Percentiles rank a stretch among this genome's conserved stretches.
These are phyloP conservation scores for Zaprionus obscuricornis DNA, from an alignment of 2,888 invertebrate species.

Conservation along the genomic window DNA sequence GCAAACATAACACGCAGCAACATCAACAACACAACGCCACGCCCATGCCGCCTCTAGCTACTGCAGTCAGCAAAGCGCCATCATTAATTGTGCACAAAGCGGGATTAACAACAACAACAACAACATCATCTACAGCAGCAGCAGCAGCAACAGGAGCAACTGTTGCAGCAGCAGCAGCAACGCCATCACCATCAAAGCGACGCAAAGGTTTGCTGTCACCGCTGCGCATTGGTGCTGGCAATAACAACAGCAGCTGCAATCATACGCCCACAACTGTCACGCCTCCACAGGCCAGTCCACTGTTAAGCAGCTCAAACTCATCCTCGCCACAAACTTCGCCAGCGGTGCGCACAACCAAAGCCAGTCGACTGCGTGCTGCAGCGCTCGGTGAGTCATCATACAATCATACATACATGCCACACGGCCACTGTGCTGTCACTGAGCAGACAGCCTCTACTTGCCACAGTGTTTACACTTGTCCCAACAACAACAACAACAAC, in stretches of 20 bases:
- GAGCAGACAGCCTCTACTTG: no score
- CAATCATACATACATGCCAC: slow-evolving; percentile 3
- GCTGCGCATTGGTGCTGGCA: slow-evolving; percentile 50
- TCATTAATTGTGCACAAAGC: slow-evolving; percentile 68
- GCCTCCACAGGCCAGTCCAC: slow-evolving; percentile 58
- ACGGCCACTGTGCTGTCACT: slow-evolving; percentile 13
- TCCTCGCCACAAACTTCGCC: slow-evolving; percentile 64
- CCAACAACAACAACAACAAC: neutral
- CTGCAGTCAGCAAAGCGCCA: slow-evolving; percentile 58
- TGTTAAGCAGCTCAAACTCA: slow-evolving; percentile 62
- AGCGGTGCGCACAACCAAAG: slow-evolving; percentile 88
- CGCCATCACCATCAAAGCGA: slow-evolving; percentile 61
- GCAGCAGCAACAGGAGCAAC: slow-evolving; percentile 18
- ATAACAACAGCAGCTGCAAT: slow-evolving; percentile 22
- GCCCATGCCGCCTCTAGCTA: slow-evolving; percentile 75
- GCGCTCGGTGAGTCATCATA: slow-evolving; percentile 84
- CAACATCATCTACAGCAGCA: slow-evolving; percentile 28
- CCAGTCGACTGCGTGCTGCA: slow-evolving; percentile 89
- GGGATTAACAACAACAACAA: slow-evolving; percentile 52
- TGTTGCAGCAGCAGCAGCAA: slow-evolving; percentile 23
- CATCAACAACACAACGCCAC: slow-evolving; percentile 68
- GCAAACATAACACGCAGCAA: slow-evolving; percentile 33
- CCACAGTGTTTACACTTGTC: neutral
- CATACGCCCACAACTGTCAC: slow-evolving; percentile 30
- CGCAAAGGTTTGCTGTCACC: slow-evolving; percentile 77